Evolutionary conservation across 2,113 vertebrate genomes (phyloP).

Genomic region (Indicator indicator): DNA sequence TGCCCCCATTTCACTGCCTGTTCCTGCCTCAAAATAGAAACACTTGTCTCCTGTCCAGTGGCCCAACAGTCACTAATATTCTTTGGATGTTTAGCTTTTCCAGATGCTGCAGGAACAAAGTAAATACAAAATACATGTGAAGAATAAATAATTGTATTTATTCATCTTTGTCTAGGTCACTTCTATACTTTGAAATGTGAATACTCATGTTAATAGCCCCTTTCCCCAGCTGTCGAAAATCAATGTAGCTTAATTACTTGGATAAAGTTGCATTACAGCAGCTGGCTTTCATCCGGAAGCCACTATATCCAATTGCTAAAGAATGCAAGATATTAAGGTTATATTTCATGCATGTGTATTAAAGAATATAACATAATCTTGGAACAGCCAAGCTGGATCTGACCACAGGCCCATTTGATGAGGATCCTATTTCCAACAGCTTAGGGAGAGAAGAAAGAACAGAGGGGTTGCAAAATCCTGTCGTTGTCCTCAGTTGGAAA

Average conservation of each 20-base stretch:
- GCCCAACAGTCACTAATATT: background rate
- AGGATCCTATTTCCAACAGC: background rate
- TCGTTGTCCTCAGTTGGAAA: background rate
- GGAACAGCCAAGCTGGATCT: background rate
- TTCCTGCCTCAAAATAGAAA: background rate
- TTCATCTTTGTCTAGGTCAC: background rate
- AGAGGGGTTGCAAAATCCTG: background rate
- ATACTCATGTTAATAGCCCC: background rate
- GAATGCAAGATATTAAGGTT: background rate
- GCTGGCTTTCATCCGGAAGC: constrained; percentile 20
- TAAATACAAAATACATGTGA: background rate
- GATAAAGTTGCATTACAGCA: background rate
- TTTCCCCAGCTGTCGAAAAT: constrained; percentile 31
- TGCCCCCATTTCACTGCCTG: background rate
- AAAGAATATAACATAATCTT: background rate
- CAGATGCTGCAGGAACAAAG: background rate
- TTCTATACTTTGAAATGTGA: background rate
- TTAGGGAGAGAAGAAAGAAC: background rate
- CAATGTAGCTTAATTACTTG: background rate
- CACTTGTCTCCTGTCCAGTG: background rate
- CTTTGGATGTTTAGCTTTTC: background rate
- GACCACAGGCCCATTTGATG: background rate
- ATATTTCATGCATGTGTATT: background rate
- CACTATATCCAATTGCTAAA: background rate
- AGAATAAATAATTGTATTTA: background rate